Evolutionary conservation across 2,113 vertebrate genomes (phyloP), one percentile per base, ranked within the genome.

Genomic region (Alouatta palliata): DNA sequence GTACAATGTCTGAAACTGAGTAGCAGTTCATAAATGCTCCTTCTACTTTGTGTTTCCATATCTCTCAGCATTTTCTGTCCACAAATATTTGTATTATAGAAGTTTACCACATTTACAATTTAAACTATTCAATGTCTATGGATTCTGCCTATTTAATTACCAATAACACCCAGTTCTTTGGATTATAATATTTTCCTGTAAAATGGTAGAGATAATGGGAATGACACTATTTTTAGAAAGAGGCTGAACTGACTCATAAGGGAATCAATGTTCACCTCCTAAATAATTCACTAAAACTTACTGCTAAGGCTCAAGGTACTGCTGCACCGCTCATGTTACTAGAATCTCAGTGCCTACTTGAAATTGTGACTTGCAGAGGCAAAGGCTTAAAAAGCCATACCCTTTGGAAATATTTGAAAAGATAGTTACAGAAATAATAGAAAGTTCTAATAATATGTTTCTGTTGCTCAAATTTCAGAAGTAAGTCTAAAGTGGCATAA

Each of bases 211-310:
- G 71, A 35, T 95, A 61, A 76, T 76, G 64, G n/a, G 40, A 58
- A 85, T 32, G 68, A 56, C 21, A 20, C 3, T 87, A 92, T 91
- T 71, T 96, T 94, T 86, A 80, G 35, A 14, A 93, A 94, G 45
- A 90, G 4, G 87, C 3, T 45, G 9, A n/a, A 93, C 8, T 95
- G 71, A 95, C 47, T 97, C 95, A 96, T 90, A 87, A 98, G 25
- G 32, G 45, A 97, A 97, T 97, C 80, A 73, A 35, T 64, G 17
- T 35, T 95, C 87, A 47, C 45, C 6, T 92, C 61, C 21, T 85
- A 96, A 96, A 97, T 90, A 97, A 97, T 93, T 98, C 70, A 97
- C 73, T 27, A 21, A 35, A 68, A 82, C 49, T 92, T 82, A 94
- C 21, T 93, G 8, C 35, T 58, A 95, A 71, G 91, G 91, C 7